phyloP scores from a whole-genome alignment of 2,113 vertebrate species.

The Pundamilia nyererei region DNA sequence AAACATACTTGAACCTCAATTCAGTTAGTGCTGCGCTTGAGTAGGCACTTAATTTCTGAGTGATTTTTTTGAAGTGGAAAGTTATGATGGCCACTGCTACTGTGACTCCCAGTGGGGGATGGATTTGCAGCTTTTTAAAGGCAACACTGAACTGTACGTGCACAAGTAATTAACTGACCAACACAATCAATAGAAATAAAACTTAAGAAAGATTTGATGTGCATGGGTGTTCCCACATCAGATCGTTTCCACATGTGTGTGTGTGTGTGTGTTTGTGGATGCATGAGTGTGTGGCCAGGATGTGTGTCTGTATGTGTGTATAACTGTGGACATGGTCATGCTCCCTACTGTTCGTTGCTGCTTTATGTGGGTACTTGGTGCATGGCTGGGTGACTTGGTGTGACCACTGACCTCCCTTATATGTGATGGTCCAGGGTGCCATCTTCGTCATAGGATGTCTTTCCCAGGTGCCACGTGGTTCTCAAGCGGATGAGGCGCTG shows the following conservation, averaged over 20 bases:
- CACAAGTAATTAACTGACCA: background rate
- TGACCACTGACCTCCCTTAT: background rate
- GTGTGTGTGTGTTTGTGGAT: fast-evolving
- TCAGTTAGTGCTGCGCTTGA: background rate
- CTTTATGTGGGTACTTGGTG: background rate
- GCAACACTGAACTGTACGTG: background rate
- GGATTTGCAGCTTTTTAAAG: background rate
- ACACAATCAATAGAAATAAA: background rate
- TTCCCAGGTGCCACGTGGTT: background rate
- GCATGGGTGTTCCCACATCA: background rate
- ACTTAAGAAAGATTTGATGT: background rate
- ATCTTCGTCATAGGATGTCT: background rate
- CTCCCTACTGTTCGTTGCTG: background rate
- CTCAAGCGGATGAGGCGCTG: background rate
- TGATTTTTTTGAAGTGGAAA: conserved; percentile 23
- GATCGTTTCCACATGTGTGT: fast-evolving
- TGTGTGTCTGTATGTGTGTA: background rate
- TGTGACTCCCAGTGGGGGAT: background rate
- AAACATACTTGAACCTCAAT: conserved; percentile 26
- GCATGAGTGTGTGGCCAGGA: background rate
- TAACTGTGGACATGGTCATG: background rate
- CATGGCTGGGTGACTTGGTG: background rate
- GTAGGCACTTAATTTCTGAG: conserved; percentile 17
- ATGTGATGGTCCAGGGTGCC: background rate
- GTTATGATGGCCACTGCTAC: background rate